Base-by-base conservation (phyloP, 2,888 invertebrate species). In the Cephus pygmeus region DNA sequence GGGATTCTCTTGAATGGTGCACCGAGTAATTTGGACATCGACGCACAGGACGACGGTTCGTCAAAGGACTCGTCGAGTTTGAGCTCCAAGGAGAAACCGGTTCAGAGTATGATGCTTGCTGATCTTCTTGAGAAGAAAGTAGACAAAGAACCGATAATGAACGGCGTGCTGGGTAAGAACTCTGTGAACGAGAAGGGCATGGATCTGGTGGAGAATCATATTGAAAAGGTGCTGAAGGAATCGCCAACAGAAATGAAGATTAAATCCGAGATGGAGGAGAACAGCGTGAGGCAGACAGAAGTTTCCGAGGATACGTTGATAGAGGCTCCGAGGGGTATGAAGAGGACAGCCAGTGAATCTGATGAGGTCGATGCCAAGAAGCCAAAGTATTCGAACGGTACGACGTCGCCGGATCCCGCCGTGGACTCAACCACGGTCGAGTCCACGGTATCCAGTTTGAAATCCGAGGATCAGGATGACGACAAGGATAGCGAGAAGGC, bases 41-140 rank as follows among this genome's bases (percentile, higher is more conserved):
- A 94, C 79, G 92, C 92, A 69, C 92, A 94, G 81, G 94, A 94
- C 68, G 93, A 94, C 75, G 88, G 90, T 11, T 92, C 92, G 3
- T 93, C 93, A 76, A 93, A 94, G 88, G 93, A 92, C 79, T 91
- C 92, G 0, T 88, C 89, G 68, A 89, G 89, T 71, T 80, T 89
- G 4, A 80, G 86, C 30, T 88, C 88, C 1, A 91, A 91, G 88
- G 95, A 95, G 87, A 96, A 96, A 91, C 93, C 93, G 0, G 85
- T 94, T 75, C 90, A 91, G 69, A 88, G 88, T 40, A 89, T 91
- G 88, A 96, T 97, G 95, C 92, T 97, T 73, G 97, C 97, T 0
- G 97, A 97, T 90, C 92, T 97, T 76, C 92, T 97, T 4, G 97
- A 97, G 89, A 95, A 96, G 87, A 96, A 96, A 89, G 93, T 94